Percentiles rank a stretch among this genome's conserved stretches.
Conservation (phyloP, 2,797 vertebrate species). For the Rhinogobio ventralis region DNA sequence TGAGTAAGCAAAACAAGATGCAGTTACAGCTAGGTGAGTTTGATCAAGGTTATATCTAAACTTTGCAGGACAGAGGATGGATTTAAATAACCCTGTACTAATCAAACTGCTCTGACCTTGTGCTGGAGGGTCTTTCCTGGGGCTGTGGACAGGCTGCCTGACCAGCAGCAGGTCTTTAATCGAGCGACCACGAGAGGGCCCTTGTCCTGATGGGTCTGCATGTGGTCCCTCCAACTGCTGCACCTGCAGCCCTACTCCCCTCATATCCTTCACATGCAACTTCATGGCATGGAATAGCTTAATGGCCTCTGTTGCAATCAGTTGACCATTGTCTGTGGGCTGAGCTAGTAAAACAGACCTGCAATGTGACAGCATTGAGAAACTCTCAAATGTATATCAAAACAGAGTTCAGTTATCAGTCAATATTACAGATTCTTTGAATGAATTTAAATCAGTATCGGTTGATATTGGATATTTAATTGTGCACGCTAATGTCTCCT, state of each 20-base stretch:
- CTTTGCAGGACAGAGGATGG: neutral
- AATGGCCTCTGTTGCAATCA: constrained; percentile 88
- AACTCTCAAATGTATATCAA: neutral
- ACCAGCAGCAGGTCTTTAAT: constrained; percentile 87
- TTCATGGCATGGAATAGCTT: constrained; percentile 95
- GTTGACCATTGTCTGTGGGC: constrained; percentile 87
- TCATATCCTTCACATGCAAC: constrained; percentile 89
- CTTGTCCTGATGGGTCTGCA: constrained; percentile 64
- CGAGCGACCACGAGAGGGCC: constrained; percentile 75
- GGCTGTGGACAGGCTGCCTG: constrained; percentile 57
- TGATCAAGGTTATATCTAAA: neutral
- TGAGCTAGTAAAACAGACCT: constrained; percentile 85
- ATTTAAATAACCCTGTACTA: neutral
- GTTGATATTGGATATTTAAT: neutral
- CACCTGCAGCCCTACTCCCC: constrained; percentile 95
- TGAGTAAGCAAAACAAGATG: neutral
- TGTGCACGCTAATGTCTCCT: neutral
- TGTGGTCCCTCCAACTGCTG: constrained; percentile 86
- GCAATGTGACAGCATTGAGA: neutral
- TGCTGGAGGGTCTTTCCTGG: constrained; percentile 27
- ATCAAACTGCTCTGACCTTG: constrained; percentile 32
- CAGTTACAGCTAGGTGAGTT: neutral
- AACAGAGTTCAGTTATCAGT: neutral
- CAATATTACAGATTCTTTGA: neutral
- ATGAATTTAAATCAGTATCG: neutral